These are phyloP conservation scores for Ptiloglossa arizonensis DNA, from an alignment of 1,140 invertebrate species.

Conservation along the genomic window DNA sequence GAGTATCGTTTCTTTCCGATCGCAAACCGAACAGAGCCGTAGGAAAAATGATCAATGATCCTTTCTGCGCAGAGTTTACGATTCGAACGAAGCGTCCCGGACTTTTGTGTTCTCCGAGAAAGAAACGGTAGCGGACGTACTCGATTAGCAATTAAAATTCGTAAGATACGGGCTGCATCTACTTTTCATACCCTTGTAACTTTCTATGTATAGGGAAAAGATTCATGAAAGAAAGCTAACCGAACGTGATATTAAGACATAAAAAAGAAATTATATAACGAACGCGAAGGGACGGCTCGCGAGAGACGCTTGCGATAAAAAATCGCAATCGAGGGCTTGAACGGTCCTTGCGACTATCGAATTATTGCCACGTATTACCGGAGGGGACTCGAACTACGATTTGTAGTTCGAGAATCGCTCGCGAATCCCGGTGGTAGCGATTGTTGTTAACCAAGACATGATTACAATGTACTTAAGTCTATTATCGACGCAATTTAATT, in stretches of 20 bases:
- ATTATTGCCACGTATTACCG: constrained; percentile 16
- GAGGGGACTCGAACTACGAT: constrained; percentile 5
- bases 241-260: constrained; percentile 4
- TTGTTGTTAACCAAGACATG: constrained; percentile 33
- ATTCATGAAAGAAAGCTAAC: constrained; percentile 14
- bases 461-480: constrained; percentile 16
- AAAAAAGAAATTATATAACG: neutral
- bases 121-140: neutral
- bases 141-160: neutral
- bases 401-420: no score
- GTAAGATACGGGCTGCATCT: neutral
- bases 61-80: no score
- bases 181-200: constrained; percentile 12
- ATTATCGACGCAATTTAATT: constrained; percentile 12
- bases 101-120: constrained; percentile 1
- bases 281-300: no score
- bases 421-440: no score
- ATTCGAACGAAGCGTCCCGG: neutral
- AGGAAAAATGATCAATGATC: no score
- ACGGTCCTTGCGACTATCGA: neutral
- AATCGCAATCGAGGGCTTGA: no score
- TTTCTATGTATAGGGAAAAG: constrained; percentile 11
- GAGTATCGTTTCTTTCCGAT: constrained; percentile 24
- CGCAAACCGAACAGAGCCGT: no score
- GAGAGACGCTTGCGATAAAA: no score